A percentile compares a stretch with the other conserved stretches of the same genome.
These are phyloP conservation scores for Lepidostoma basale DNA, from an alignment of 1,140 invertebrate genomes.

Conservation along the genomic window DNA sequence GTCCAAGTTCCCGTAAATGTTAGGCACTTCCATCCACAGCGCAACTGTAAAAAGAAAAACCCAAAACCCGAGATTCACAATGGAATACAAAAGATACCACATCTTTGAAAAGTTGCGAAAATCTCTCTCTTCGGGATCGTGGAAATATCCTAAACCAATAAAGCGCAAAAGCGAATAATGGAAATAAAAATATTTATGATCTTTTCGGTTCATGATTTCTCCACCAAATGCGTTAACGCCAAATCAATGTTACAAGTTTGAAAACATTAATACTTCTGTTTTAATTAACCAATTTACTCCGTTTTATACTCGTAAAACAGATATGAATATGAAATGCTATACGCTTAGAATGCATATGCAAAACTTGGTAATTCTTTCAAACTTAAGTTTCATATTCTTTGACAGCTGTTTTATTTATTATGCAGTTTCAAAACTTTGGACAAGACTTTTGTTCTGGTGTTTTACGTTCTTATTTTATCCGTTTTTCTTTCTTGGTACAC, in stretches of 20 bases:
- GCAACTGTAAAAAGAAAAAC: slow-evolving; percentile 35
- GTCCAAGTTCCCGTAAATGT: slow-evolving; percentile 34
- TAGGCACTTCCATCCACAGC: slow-evolving; percentile 36
- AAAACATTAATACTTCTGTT: too few relatives aligned
- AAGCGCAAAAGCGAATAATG: slow-evolving; percentile 36
- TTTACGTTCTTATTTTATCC: background rate
- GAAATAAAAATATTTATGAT: slow-evolving; percentile 34
- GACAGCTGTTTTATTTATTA: too few relatives aligned
- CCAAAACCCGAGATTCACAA: slow-evolving; percentile 34
- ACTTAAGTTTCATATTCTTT: too few relatives aligned
- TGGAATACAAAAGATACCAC: slow-evolving; percentile 30
- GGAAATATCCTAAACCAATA: slow-evolving; percentile 31
- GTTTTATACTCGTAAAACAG: too few relatives aligned
- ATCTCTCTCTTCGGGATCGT: slow-evolving; percentile 7
- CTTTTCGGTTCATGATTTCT: background rate
- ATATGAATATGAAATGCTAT: too few relatives aligned
- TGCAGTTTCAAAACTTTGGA: background rate
- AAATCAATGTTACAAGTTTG: too few relatives aligned
- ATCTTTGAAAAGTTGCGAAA: slow-evolving; percentile 35
- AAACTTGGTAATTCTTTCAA: too few relatives aligned
- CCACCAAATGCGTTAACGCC: too few relatives aligned
- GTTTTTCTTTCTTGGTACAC: too few relatives aligned
- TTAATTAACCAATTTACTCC: too few relatives aligned
- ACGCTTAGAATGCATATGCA: too few relatives aligned
- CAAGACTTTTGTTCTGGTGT: background rate